Evolutionary conservation across 2,888 invertebrate species (phyloP), one percentile per base, ranked within the genome.

Genomic region (Cantharis rustica): DNA sequence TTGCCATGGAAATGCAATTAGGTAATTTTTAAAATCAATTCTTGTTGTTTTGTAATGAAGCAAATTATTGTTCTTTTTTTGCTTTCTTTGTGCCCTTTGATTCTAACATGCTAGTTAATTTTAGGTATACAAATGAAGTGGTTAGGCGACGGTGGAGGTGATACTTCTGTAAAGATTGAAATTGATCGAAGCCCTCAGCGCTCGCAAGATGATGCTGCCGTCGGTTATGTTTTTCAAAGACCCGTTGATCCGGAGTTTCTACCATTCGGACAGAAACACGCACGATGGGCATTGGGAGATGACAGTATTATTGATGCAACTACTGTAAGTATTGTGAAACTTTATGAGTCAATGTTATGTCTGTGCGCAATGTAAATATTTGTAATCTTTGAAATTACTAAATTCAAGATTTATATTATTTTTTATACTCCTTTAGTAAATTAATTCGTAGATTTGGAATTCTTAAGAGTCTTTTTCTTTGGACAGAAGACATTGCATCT

Each of bases 211-310:
- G 97, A 97, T 91, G 96, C 96, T 80, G 94, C 95, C 88, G 97
- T 97, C 83, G 95, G 96, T 85, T 98, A 98, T 88, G 95, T 96
- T 82, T 98, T 96, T 88, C 96, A 96, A 87, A 89, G 95, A 81
- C 93, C 94, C 79, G 94, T 94, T 81, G 96, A 96, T 86, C 92
- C 93, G 73, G 96, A 96, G 87, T 93, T 96, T 87, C 91, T 93
- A 79, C 90, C 93, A 80, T 88, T 87, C 77, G 93, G 93, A 79
- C 93, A 93, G 69, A 95, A 95, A 88, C 91, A 91, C 82, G 92
- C 94, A 83, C 92, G 95, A 82, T 97, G 97, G 97, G 95, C 96
- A 61, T 92, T 95, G 78, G 96, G 95, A 78, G 97, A 97, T 89
- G 97, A 97, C 88, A 93, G 93, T 86, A 93, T 95, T 85, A 92